Base-by-base conservation (phyloP, 1,140 invertebrate genomes). In the Tetramorium simillimum region DNA sequence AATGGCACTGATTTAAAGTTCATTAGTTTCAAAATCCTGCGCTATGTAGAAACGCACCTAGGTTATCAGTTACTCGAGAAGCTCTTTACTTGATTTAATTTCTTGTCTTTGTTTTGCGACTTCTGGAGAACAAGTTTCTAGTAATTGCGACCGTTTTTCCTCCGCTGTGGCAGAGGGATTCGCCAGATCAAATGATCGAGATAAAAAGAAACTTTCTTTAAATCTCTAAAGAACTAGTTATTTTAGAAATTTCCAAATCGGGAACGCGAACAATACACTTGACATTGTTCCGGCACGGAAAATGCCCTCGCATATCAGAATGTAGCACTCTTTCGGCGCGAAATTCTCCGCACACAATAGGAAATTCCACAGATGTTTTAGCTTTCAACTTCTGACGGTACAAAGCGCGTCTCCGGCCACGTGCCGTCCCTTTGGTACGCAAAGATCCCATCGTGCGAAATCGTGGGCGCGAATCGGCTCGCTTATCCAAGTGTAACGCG, bases 321-420 rank as follows among this genome's bases (percentile, higher is more conserved):
- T 21, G 33, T 14, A 56, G 49, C 12, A 40, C 40, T 49, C 67
- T 73, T 72, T 73, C 16, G 53, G 46, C 67, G 28, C 69, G 40
- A 60, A 56, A 58, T 60, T 56, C 69, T 75, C 24, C n/a, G 21
- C 24, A 18, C 53, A 84, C 80, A 84, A 75, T 75, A 60, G 62
- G 16, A 78, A 85, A 85, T 78, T 85, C 73, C 73, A 46, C 46
- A 33, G 58, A 53, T 73, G 21, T 75, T 75, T 56, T 40, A 60
- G 33, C 69, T 84, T 73, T 75, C 80, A 73, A 73, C 18, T 73
- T 40, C 3, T 75, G 51, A 73, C 65, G 65, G n/a, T 49, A 69
- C 53, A 84, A 60, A 84, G 53, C 40, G 28, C 9, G 24, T 73
- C 46, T 43, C 24, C 14, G 69, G 40, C 51, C 46, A 81, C 77